Evolutionary conservation across 2,888 invertebrate species (phyloP), one percentile per base, ranked within the genome.

Genomic region (Chrysodeixis includens): DNA sequence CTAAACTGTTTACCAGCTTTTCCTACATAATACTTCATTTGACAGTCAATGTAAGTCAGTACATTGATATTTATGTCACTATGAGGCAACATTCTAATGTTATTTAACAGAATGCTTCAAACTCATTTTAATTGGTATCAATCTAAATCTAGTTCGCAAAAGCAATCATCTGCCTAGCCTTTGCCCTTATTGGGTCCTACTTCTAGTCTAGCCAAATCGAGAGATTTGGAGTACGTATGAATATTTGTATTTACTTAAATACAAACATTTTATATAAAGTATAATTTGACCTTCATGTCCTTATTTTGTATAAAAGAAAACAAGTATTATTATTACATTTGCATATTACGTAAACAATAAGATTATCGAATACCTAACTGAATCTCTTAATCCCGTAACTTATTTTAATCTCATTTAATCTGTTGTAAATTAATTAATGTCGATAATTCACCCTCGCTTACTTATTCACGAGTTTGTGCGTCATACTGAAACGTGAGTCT

Each of bases 341-440:
- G 5, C 32, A 53, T 14, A 12, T 26, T 18, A 44, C 14, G 14
- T 16, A 40, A 46, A 46, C 20, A 67, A 20, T 54, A 20, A 40
- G 3, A 40, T 20, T 22, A 14, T 3, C 20, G n/a, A 44, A 60
- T 16, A 61, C 16, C 30, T 55, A 6, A 55, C 30, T 1, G 1
- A 74, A 62, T 63, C 30, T 46, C 9, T 32, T 76, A 76, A 72
- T 76, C 59, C 59, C 59, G 3, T 12, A 14, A 22, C 62, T 56
- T 30, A 56, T 75, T 56, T 55, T 75, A 64, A 76, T 76, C 59
- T 22, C 35, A 46, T n/a, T 22, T 60, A 57, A 76, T 76, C 49
- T 30, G 10, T 8, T 20, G 22, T 53, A 44, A 59, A 16, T 20
- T 18, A 18, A 61, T 46, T 32, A 46, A 22, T 51, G 44, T 22